Base-by-base conservation (phyloP, 2,797 vertebrate species). In the Coendou prehensilis region DNA sequence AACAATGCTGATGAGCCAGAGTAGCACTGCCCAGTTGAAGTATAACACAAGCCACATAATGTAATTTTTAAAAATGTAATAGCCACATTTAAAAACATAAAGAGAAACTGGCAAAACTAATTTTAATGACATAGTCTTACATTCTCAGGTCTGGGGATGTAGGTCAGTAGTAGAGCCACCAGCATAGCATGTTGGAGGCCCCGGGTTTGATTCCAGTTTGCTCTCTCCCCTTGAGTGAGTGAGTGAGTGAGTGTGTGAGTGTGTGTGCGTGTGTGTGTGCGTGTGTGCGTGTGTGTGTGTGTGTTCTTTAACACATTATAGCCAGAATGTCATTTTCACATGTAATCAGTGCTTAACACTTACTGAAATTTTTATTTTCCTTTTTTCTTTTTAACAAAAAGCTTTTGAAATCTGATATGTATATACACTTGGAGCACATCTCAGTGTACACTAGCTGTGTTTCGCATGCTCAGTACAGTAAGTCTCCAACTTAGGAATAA, bases 311-410 rank as follows among this genome's bases (percentile, higher is more conserved):
- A 75, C 11, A 50, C 47, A 83, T 0, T 67, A 18, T 71, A 87
- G 47, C 26, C 67, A 79, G 41, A 93, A 69, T 86, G 69, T 78
- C n/a, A 37, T 82, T 89, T 89, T 57, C 81, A 41, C 80, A 67
- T 52, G 5, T 56, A 93, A 20, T 82, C 8, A 20, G 0, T 87
- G 11, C 28, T 91, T 91, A 57, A 30, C 28, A 26, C 67, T 50
- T 79, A 64, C 37, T 87, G n/a, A 86, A 76, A 56, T 69, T 61
- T 95, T 86, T 92, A 57, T 61, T 41, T 47, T n/a, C 28, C 61
- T 47, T 50, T 81, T 47, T 81, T 26, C 15, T 79, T 67, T 80
- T 5, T 8, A 37, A 50, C 9, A 52, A 6, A 1, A 64, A 82
- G 26, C 47, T 18, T 89, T 73, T 86, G 80, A 56, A 87, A 78